Conservation (phyloP, 2,797 vertebrate genomes). For the Acrossocheilus wenchowensis region DNA sequence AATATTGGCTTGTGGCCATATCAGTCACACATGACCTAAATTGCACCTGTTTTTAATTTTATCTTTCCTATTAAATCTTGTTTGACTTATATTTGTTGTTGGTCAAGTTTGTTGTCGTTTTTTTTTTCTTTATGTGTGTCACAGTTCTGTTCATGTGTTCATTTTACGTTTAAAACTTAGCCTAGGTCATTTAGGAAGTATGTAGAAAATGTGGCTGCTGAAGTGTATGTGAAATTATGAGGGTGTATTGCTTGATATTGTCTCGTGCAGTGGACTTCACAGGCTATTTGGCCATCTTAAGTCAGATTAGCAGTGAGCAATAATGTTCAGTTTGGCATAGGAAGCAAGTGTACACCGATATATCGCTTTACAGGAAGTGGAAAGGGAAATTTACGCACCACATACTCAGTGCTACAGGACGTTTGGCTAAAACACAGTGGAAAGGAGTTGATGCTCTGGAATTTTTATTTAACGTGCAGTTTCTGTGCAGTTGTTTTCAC, state of each 20-base stretch:
- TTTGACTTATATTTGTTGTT: neutral
- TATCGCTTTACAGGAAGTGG: neutral
- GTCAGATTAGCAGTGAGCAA: neutral
- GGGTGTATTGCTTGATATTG: neutral
- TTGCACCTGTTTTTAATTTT: constrained; percentile 14
- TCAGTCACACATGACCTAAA: neutral
- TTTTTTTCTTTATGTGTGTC: neutral
- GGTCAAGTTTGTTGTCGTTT: neutral
- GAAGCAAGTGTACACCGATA: neutral
- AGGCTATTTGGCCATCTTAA: neutral
- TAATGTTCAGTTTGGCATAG: neutral
- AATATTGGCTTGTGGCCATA: constrained; percentile 22
- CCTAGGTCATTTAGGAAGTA: neutral
- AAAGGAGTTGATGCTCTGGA: neutral
- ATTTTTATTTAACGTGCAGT: neutral
- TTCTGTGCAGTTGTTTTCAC: neutral
- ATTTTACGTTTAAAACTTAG: neutral
- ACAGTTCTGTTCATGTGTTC: neutral
- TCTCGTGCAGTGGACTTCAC: neutral
- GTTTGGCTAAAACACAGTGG: neutral
- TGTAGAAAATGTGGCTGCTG: neutral
- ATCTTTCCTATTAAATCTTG: neutral
- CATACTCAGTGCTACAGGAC: neutral
- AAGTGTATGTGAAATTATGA: neutral
- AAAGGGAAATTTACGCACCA: neutral